Conservation (phyloP, 2,888 invertebrate genomes). For the Tachina fera region DNA sequence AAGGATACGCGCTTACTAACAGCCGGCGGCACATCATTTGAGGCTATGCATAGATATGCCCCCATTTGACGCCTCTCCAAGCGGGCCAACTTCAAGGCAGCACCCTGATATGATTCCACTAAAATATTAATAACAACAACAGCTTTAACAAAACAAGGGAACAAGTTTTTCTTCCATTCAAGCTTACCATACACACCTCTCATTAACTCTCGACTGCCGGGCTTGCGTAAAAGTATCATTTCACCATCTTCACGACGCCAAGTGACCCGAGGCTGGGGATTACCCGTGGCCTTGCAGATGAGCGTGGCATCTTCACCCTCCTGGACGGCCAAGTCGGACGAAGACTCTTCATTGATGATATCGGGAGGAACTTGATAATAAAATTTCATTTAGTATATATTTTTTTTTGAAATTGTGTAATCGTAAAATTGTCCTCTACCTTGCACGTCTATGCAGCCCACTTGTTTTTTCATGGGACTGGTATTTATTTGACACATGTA, state of each 20-base stretch:
- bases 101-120: conserved; percentile 91
- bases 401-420: conserved; percentile 14
- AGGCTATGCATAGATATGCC: conserved; percentile 95
- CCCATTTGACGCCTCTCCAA: conserved; percentile 96
- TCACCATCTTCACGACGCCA: conserved; percentile 92
- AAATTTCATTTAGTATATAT: neutral
- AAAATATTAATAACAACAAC: conserved; percentile 74
- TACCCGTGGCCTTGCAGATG: conserved; percentile 91
- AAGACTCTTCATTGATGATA: conserved; percentile 89
- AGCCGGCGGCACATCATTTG: conserved; percentile 95
- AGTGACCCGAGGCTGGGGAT: conserved; percentile 89
- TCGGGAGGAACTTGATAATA: conserved; percentile 88
- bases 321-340: conserved; percentile 89
- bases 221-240: conserved; percentile 85
- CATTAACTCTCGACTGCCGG: conserved; percentile 82
- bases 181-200: conserved; percentile 78
- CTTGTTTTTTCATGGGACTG: conserved; percentile 92
- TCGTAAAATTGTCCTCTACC: conserved; percentile 84
- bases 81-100: conserved; percentile 88
- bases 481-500: conserved; percentile 97
- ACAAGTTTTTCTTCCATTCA: neutral
- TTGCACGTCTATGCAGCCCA: conserved; percentile 94
- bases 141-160: conserved; percentile 34
- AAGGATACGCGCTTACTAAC: conserved; percentile 94
- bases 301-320: conserved; percentile 91